Percentiles rank a stretch among this genome's conserved stretches.
These are phyloP conservation scores for Ardeotis arabs DNA, from an alignment of 2,113 vertebrate genomes.

Conservation along the genomic window DNA sequence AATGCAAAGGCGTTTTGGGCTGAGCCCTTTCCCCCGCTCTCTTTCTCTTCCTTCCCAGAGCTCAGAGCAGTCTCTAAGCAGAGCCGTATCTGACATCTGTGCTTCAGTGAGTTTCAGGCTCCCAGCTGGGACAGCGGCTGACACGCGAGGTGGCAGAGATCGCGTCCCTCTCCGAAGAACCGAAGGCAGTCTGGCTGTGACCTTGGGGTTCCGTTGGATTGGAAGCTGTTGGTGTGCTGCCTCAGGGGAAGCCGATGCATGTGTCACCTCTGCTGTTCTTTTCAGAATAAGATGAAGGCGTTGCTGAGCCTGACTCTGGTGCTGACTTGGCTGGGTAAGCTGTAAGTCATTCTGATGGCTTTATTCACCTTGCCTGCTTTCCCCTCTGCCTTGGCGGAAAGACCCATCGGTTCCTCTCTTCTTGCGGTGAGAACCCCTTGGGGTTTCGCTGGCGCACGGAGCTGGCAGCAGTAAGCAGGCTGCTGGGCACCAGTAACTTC, in stretches of 20 bases:
- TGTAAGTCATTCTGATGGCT: neutral
- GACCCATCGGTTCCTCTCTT: neutral
- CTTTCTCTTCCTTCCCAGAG: neutral
- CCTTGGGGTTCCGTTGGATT: neutral
- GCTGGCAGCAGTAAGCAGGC: neutral
- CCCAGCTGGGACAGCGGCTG: neutral
- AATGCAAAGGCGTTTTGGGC: neutral
- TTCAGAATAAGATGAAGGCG: neutral
- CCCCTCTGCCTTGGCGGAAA: neutral
- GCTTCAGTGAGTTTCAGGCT: neutral
- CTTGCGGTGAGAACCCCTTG: neutral
- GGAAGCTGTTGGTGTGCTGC: neutral
- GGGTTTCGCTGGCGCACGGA: fast-evolving
- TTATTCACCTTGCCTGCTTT: neutral
- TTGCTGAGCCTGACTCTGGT: conserved; percentile 26
- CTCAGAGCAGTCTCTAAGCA: neutral
- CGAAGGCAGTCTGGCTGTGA: neutral
- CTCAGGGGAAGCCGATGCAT: neutral
- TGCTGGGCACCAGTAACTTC: neutral
- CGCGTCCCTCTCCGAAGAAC: neutral
- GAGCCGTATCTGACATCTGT: fast-evolving
- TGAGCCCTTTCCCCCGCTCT: neutral
- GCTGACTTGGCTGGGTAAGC: conserved; percentile 67
- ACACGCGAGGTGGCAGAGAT: neutral
- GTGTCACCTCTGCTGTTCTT: neutral